These are phyloP conservation scores for Chionodraco myersi DNA, from an alignment of 2,113 vertebrate species.

Conservation along the genomic window DNA sequence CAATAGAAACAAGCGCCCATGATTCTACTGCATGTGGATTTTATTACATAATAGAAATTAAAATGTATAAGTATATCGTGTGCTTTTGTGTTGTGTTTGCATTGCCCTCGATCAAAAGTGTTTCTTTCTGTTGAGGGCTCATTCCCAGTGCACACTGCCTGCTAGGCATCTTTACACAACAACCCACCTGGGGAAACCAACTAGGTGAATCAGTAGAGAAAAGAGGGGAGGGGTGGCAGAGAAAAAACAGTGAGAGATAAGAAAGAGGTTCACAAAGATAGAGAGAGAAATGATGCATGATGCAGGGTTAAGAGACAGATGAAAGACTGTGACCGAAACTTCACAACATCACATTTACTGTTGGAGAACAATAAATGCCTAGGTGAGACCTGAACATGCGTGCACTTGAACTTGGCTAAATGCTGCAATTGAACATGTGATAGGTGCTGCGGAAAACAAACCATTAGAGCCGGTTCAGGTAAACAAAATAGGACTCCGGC, in stretches of 20 bases:
- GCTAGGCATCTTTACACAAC: constrained; percentile 7
- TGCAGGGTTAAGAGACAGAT: constrained; percentile 13
- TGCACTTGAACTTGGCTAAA: constrained; percentile 76
- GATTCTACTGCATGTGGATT: neutral
- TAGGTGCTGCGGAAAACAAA: constrained; percentile 73
- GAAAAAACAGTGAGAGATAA: constrained; percentile 2
- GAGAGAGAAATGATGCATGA: constrained; percentile 18
- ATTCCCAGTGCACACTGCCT: constrained; percentile 4
- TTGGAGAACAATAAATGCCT: constrained; percentile 54
- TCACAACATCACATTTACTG: constrained; percentile 16
- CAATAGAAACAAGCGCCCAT: neutral
- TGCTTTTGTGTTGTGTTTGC: neutral
- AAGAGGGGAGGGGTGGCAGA: neutral
- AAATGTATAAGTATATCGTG: neutral
- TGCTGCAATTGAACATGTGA: constrained; percentile 69
- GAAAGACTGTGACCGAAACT: constrained; percentile 30
- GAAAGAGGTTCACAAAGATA: neutral
- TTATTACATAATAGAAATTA: neutral
- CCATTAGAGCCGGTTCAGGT: constrained; percentile 81
- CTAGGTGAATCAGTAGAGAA: constrained; percentile 6
- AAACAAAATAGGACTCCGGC: constrained; percentile 82
- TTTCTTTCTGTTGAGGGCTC: neutral
- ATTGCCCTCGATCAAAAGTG: neutral
- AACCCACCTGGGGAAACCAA: constrained; percentile 13
- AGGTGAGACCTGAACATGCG: constrained; percentile 47